A percentile compares a stretch with the other conserved stretches of the same genome.
Conservation (phyloP, 2,888 invertebrate species). For the Cryptosula pallasiana region DNA sequence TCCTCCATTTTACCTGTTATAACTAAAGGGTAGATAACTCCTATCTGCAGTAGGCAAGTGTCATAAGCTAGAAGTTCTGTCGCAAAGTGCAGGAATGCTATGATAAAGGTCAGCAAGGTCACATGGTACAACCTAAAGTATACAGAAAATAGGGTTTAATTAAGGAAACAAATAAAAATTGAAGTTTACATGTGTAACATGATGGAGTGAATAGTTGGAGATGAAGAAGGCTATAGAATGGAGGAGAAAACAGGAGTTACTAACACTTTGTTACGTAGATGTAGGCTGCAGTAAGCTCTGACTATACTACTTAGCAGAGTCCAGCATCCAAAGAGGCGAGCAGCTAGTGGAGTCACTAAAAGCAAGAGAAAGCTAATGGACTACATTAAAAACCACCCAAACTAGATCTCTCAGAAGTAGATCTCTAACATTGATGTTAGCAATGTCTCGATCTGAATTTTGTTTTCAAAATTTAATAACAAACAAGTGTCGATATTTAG, state of each 20-base stretch:
- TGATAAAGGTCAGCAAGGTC: constrained; percentile 3
- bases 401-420: too few species aligned
- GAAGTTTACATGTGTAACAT: too few species aligned
- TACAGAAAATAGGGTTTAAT: background rate
- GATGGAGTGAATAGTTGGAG: too few species aligned
- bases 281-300: background rate
- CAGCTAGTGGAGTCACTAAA: constrained; percentile 9
- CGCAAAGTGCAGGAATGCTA: constrained; percentile 10
- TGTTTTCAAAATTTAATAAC: too few species aligned
- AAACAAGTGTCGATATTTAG: too few species aligned
- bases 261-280: constrained; percentile 17
- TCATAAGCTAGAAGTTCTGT: background rate
- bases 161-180: too few species aligned
- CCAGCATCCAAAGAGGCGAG: constrained; percentile 23
- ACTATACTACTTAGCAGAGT: constrained; percentile 18
- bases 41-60: constrained; percentile 8
- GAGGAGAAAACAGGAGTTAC: background rate
- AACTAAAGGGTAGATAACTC: constrained; percentile 15
- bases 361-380: too few species aligned
- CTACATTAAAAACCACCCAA: too few species aligned
- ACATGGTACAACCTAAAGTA: constrained; percentile 20
- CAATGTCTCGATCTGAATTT: too few species aligned
- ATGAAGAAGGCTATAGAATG: too few species aligned
- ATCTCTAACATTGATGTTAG: too few species aligned
- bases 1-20: constrained; percentile 23